Percentiles rank a stretch among this genome's conserved stretches.
Conservation (phyloP, 2,113 vertebrate species). For the Gavia stellata region DNA sequence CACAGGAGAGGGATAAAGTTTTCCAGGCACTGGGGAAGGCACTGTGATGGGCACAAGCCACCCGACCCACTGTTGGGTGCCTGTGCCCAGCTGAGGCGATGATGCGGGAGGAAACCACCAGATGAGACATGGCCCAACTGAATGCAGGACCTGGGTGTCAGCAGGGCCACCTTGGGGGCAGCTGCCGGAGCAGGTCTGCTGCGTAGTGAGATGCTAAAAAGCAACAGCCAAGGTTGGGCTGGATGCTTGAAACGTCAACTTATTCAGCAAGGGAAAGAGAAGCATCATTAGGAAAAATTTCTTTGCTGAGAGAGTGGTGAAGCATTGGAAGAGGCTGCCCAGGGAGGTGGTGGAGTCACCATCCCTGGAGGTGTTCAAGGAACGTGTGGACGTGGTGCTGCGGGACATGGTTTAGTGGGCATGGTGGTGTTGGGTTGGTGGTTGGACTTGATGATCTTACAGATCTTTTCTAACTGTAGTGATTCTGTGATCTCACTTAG, state of each 20-base stretch:
- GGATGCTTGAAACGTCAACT: not conserved
- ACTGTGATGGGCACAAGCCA: not conserved
- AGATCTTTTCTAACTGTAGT: too few species aligned
- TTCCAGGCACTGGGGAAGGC: not conserved
- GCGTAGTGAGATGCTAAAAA: not conserved
- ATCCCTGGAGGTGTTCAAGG: too few species aligned
- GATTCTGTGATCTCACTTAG: not conserved
- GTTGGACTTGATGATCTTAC: too few species aligned
- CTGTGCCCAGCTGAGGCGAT: not conserved
- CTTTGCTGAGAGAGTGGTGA: too few species aligned
- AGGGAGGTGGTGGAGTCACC: too few species aligned
- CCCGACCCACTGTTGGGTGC: not conserved
- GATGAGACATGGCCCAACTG: accelerated
- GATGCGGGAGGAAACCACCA: not conserved
- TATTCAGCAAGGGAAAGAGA: not conserved
- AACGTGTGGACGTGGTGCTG: too few species aligned
- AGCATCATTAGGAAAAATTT: too few species aligned
- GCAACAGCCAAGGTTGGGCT: not conserved
- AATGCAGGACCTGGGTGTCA: not conserved
- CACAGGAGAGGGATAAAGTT: not conserved
- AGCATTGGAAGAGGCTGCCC: too few species aligned
- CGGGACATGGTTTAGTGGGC: too few species aligned
- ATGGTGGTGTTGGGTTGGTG: too few species aligned
- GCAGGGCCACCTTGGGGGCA: not conserved
- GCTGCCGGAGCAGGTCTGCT: not conserved